These are phyloP conservation scores for Betta splendens DNA, from an alignment of 2,797 vertebrate species.

Conservation along the genomic window DNA sequence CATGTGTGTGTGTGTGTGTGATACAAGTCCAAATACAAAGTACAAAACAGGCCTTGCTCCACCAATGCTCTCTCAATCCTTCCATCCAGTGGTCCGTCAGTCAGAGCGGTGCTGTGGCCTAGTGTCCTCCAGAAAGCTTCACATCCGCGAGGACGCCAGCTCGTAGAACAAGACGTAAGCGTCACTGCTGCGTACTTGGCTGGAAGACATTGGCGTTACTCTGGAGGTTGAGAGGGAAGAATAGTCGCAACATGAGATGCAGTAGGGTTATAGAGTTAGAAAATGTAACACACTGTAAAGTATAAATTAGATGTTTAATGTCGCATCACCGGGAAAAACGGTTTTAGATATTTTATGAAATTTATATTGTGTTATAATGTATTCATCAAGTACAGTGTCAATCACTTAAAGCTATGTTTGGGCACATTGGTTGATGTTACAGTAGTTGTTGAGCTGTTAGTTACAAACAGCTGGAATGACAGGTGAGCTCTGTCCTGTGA, in stretches of 20 bases:
- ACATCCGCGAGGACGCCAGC: slow-evolving; percentile 89
- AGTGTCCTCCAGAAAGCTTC: slow-evolving; percentile 58
- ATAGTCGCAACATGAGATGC: background rate
- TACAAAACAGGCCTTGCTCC: slow-evolving; percentile 34
- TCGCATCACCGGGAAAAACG: no score
- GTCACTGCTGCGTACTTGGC: slow-evolving; percentile 95
- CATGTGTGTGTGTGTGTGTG: slow-evolving; percentile 30
- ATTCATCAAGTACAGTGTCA: no score
- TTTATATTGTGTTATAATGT: no score
- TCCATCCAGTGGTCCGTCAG: slow-evolving; percentile 11
- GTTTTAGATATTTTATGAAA: no score
- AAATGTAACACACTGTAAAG: no score
- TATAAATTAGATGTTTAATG: no score
- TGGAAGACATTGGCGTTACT: slow-evolving; percentile 94
- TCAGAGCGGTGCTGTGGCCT: slow-evolving; percentile 20
- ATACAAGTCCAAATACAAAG: slow-evolving; percentile 45
- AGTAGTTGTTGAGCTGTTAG: no score
- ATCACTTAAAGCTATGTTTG: no score
- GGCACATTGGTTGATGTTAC: no score
- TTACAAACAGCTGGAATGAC: no score
- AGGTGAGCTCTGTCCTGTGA: no score
- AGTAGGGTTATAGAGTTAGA: background rate
- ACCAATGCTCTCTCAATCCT: slow-evolving; percentile 13
- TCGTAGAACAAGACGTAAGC: slow-evolving; percentile 98
- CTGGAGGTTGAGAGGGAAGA: slow-evolving; percentile 67